phyloP scores from a whole-genome alignment of 2,888 invertebrate species.

The Chesias legatella region DNA sequence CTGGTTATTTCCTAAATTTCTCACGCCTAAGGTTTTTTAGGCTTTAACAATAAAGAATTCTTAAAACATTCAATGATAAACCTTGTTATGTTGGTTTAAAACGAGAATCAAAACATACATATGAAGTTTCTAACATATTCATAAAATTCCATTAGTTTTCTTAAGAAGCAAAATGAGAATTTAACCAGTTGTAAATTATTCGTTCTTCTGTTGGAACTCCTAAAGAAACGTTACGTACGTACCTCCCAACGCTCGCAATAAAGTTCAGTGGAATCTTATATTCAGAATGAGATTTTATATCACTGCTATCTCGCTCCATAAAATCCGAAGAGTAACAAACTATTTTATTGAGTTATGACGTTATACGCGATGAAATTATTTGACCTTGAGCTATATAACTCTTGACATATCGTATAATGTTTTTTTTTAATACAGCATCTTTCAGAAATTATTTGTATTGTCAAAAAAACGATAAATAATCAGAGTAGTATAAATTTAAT shows the following conservation, averaged over 20 bases:
- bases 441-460: too few species aligned
- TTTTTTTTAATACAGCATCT: too few species aligned
- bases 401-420: too few species aligned
- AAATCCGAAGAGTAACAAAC: slow-evolving; percentile 24
- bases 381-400: slow-evolving; percentile 3
- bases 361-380: slow-evolving; percentile 9
- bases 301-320: slow-evolving; percentile 20
- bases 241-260: slow-evolving; percentile 9
- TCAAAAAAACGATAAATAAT: too few species aligned
- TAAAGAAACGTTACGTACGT: slow-evolving; percentile 9
- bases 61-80: too few species aligned
- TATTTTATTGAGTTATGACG: slow-evolving; percentile 21
- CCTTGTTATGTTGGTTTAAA: too few species aligned
- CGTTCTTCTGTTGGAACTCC: slow-evolving; percentile 1
- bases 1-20: too few species aligned
- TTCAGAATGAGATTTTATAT: slow-evolving; percentile 22
- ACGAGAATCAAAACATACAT: too few species aligned
- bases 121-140: too few species aligned
- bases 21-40: too few species aligned
- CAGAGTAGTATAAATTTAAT: too few species aligned
- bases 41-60: too few species aligned
- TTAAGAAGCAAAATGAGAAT: background rate
- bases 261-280: slow-evolving; percentile 19
- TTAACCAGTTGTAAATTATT: slow-evolving; percentile 1
- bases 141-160: background rate